These are phyloP conservation scores for Palythoa heliodiscus DNA, from an alignment of 92 coral and sea anemone species.

Conservation along the genomic window DNA sequence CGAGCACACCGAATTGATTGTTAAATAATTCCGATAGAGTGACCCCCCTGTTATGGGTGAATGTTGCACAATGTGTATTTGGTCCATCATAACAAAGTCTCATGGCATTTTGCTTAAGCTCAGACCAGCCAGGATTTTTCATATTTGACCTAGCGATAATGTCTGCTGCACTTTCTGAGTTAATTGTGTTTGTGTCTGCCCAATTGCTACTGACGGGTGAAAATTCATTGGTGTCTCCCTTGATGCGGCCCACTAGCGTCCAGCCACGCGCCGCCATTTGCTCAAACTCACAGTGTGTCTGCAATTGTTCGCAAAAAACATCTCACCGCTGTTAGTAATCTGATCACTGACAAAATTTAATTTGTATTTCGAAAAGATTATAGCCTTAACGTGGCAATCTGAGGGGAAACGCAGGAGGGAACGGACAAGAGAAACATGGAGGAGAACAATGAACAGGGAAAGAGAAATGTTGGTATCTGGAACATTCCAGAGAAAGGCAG, in stretches of 20 bases:
- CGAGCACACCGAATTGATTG: slow-evolving; percentile 84
- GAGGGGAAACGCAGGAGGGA: too few species aligned
- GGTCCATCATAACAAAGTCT: slow-evolving; percentile 84
- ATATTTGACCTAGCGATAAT: slow-evolving; percentile 62
- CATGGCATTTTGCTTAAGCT: slow-evolving; percentile 65
- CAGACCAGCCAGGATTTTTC: slow-evolving; percentile 92
- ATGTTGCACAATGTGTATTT: slow-evolving; percentile 75
- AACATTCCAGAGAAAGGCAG: too few species aligned
- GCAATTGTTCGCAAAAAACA: slow-evolving; percentile 50
- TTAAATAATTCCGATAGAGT: slow-evolving; percentile 80
- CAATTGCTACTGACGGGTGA: slow-evolving; percentile 95
- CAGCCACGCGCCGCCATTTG: slow-evolving; percentile 89
- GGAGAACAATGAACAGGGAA: too few species aligned
- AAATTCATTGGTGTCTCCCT: slow-evolving; percentile 77
- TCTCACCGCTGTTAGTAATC: neutral
- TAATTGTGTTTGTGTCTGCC: slow-evolving; percentile 79
- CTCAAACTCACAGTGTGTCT: slow-evolving; percentile 87
- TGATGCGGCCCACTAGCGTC: slow-evolving; percentile 91
- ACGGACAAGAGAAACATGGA: too few species aligned
- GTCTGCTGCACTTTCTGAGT: slow-evolving; percentile 71
- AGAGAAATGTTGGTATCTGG: too few species aligned
- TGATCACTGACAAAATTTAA: neutral
- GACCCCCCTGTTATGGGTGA: slow-evolving; percentile 79
- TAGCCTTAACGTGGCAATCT: too few species aligned
- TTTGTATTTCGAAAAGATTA: neutral